Evolutionary conservation across 2,888 invertebrate genomes (phyloP), one percentile per base, ranked within the genome.

Genomic region (Itoplectis maculator): DNA sequence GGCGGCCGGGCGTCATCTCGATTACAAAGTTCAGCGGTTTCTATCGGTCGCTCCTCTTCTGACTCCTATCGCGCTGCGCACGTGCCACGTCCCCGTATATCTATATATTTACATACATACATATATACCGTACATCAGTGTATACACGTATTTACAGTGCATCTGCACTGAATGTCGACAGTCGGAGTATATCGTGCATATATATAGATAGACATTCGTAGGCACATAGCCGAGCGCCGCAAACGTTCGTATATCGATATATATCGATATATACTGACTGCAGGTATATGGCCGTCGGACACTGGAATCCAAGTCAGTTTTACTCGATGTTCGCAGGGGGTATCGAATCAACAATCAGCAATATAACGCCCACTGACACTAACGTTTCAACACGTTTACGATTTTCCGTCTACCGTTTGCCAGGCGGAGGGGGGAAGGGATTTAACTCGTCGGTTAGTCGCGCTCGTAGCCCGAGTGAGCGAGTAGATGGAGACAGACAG

Each of bases 321-420:
- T 76, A 75, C 61, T 40, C 65, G 70, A 75, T 49, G 66, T 68
- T 76, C 72, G n/a, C n/a, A n/a, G n/a, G n/a, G 78, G 29, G 78
- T 76, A 79, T 79, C 82, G 61, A 61, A 82, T 82, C 72, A 79
- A 79, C 72, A 45, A 76, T 76, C 82, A 79, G 66, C 79, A 61
- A 79, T 76, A 82, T 63, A 76, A 79, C 66, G 61, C 59, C 59
- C 40, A 29, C 59, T 59, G 56, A 56, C 73, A 51, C 75, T 63
- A 76, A 76, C 82, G 72, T 79, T 82, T 82, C 82, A 66, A 45
- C 72, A 42, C 82, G 79, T 72, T 82, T 65, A 70, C 75, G 75
- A 82, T 82, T 82, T 82, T 82, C 59, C 61, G 72, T 76, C 76
- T 59, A 59, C 75, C 35, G 35, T 45, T 47, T 3, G 40, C 18